Base-by-base conservation (phyloP, 2,113 vertebrate genomes). In the Arvicanthis niloticus region DNA sequence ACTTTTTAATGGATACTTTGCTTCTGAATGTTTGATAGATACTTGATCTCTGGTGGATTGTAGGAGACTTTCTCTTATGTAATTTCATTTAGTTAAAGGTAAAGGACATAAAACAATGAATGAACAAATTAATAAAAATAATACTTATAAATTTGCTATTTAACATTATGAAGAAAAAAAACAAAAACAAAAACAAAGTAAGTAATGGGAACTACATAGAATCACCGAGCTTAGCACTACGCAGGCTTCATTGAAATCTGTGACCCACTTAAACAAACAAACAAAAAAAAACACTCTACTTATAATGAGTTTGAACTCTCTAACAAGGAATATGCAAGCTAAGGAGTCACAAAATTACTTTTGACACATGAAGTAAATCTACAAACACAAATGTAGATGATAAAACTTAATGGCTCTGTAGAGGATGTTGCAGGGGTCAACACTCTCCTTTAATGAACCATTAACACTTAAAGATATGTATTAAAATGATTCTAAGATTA, bases 211-310 rank as follows among this genome's bases (percentile, higher is more conserved):
- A 95, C 80, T 56, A 48, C 10, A 80, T n/a, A 53, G 37, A 89
- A 42, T 82, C 40, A 91, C 7, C 42, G 82, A 53, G 77, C 76
- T 53, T 81, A 31, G 37, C n/a, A 91, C 37, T 9, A 68, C 42
- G 31, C 42, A 19, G 73, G 51, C 7, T 91, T 26, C 21, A 62
- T 51, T 75, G 21, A 91, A 96, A 56, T 76, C 70, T 65, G 42
- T 97, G 96, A 97, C 87, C 94, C 92, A 84, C 70, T 96, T 96
- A 91, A 91, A 82, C 6, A n/a, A n/a, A n/a, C n/a, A n/a, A n/a
- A n/a, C n/a, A n/a, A 93, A 56, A 86, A n/a, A 81, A 92, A 96
- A 89, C 48, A 93, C 42, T 56, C 34, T 21, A 45, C 67, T 95
- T 76, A 22, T 91, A 97, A 95, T 93, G 82, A 93, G 81, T 91